A percentile compares a stretch with the other conserved stretches of the same genome.
These are phyloP conservation scores for Xestia xanthographa DNA, from an alignment of 2,888 invertebrate genomes.

Conservation along the genomic window DNA sequence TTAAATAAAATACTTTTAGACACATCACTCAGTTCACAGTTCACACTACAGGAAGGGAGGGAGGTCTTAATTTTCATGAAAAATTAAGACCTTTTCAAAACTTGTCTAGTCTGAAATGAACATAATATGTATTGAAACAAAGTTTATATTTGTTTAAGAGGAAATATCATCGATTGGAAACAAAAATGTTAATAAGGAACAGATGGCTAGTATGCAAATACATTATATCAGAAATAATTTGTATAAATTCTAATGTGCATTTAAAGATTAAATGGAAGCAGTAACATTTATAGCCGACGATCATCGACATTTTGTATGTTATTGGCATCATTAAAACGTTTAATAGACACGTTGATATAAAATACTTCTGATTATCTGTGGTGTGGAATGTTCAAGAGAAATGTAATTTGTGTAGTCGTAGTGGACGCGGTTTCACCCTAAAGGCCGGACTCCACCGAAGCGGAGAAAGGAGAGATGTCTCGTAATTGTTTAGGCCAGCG, in stretches of 20 bases:
- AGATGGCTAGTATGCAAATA: slow-evolving; percentile 44
- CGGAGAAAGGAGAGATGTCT: no score
- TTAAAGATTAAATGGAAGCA: slow-evolving; percentile 41
- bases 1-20: not conserved
- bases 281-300: slow-evolving; percentile 18
- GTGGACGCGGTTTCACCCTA: not conserved
- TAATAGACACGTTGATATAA: slow-evolving; percentile 38
- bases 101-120: not conserved
- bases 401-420: not conserved
- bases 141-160: not conserved
- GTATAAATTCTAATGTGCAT: slow-evolving; percentile 45
- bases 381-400: slow-evolving; percentile 2
- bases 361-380: slow-evolving; percentile 34
- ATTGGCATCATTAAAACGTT: slow-evolving; percentile 36
- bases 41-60: not conserved
- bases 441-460: no score
- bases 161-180: not conserved
- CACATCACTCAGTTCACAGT: not conserved
- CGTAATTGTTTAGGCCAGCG: no score
- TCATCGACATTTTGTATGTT: slow-evolving; percentile 37
- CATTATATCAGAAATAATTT: slow-evolving; percentile 44
- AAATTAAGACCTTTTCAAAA: not conserved
- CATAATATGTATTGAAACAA: not conserved
- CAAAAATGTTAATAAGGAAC: not conserved
- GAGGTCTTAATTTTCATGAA: no score